phyloP scores from a whole-genome alignment of 2,888 invertebrate species.

The Neocrepidodera transversa region DNA sequence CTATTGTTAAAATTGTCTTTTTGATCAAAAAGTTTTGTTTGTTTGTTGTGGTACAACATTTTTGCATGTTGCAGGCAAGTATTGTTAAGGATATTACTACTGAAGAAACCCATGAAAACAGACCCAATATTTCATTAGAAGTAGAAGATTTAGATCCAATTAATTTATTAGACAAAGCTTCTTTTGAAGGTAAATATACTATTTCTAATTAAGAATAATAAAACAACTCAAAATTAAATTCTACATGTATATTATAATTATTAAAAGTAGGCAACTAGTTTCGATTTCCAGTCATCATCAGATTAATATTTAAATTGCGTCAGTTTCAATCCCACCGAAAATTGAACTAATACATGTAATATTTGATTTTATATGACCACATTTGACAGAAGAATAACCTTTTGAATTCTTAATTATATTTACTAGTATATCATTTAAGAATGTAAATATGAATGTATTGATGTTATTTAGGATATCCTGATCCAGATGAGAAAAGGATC shows the following conservation, averaged over 20 bases:
- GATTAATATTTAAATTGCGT: neutral
- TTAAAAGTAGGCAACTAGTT: neutral
- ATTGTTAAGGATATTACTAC: conserved; percentile 56
- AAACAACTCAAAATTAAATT: no score
- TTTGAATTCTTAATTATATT: no score
- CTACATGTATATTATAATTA: neutral
- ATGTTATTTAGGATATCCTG: conserved; percentile 51
- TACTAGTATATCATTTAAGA: no score
- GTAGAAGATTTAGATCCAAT: conserved; percentile 57
- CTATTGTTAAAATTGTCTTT: no score
- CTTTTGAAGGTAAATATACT: conserved; percentile 65
- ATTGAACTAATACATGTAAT: no score
- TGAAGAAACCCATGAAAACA: neutral
- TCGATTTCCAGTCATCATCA: neutral
- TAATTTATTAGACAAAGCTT: conserved; percentile 60
- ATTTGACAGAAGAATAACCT: no score
- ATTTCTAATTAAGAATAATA: no score
- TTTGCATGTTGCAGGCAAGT: conserved; percentile 44
- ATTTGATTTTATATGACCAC: no score
- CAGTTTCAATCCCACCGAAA: no score
- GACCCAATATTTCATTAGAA: neutral
- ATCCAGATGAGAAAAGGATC: conserved; percentile 51
- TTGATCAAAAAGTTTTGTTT: no score
- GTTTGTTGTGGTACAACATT: no score
- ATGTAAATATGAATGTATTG: no score